Conservation (phyloP, 2,888 invertebrate genomes). For the Cosmopolites sordidus region DNA sequence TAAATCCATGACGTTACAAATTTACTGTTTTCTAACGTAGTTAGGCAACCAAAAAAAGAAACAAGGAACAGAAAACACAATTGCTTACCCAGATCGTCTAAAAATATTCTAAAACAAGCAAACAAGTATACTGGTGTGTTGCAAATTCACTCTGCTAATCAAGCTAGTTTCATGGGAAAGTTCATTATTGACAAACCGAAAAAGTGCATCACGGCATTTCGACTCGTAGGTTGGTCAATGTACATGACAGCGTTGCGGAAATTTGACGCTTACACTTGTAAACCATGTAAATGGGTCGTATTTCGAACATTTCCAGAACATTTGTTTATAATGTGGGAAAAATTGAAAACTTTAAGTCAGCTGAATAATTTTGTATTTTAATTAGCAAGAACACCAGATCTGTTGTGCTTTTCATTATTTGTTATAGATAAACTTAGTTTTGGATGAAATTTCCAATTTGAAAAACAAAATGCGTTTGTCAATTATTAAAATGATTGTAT, state of each 20-base stretch:
- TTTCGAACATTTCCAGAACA: not conserved
- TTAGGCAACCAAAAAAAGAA: too few relatives aligned
- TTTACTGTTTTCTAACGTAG: too few relatives aligned
- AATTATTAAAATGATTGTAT: too few relatives aligned
- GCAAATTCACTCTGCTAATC: not conserved
- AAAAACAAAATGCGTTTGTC: too few relatives aligned
- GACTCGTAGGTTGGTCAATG: not conserved
- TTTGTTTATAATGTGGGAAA: not conserved
- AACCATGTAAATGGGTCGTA: not conserved
- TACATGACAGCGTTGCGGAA: not conserved
- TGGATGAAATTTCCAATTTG: too few relatives aligned
- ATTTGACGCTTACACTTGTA: not conserved
- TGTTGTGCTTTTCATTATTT: too few relatives aligned
- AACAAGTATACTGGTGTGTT: not conserved
- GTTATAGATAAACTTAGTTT: too few relatives aligned
- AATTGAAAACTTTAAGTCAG: not conserved
- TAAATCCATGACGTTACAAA: too few relatives aligned
- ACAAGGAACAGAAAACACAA: too few relatives aligned
- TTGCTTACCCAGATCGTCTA: too few relatives aligned
- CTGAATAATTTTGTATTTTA: too few relatives aligned
- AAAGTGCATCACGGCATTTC: not conserved
- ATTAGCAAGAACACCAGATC: too few relatives aligned
- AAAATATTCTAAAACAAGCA: not conserved
- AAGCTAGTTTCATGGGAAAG: not conserved
- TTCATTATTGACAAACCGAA: not conserved